Conservation (phyloP, 1,140 invertebrate genomes). For the Pogonus chalceus region DNA sequence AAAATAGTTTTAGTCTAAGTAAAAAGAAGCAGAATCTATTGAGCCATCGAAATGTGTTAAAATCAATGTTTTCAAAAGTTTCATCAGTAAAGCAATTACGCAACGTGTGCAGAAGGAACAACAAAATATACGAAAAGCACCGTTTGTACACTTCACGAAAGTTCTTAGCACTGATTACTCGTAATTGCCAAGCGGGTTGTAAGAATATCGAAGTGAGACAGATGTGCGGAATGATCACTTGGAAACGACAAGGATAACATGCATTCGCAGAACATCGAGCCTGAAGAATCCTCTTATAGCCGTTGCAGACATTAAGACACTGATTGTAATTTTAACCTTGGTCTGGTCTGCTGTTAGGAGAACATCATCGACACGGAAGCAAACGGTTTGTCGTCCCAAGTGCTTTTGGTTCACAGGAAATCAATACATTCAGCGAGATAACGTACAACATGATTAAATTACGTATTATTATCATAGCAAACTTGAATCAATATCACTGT, state of each 20-base stretch:
- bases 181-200: background rate
- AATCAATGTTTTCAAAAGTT: too few species aligned
- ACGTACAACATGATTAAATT: background rate
- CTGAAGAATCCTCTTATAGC: background rate
- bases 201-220: background rate
- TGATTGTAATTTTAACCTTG: slow-evolving; percentile 6
- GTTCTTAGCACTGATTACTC: slow-evolving; percentile 1
- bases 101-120: background rate
- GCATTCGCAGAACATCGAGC: background rate
- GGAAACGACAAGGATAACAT: background rate
- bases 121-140: background rate
- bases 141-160: background rate
- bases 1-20: too few species aligned
- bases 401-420: background rate
- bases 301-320: slow-evolving; percentile 1
- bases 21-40: too few species aligned
- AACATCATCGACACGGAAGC: background rate
- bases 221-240: background rate
- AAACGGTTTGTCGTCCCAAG: background rate
- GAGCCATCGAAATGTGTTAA: too few species aligned
- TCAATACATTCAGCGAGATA: background rate
- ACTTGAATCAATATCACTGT: background rate
- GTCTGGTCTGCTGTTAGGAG: background rate
- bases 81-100: background rate
- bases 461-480: background rate